Percentiles rank a stretch among this genome's conserved stretches.
Conservation (phyloP, 2,797 vertebrate species). For the Tarsius wallacei region DNA sequence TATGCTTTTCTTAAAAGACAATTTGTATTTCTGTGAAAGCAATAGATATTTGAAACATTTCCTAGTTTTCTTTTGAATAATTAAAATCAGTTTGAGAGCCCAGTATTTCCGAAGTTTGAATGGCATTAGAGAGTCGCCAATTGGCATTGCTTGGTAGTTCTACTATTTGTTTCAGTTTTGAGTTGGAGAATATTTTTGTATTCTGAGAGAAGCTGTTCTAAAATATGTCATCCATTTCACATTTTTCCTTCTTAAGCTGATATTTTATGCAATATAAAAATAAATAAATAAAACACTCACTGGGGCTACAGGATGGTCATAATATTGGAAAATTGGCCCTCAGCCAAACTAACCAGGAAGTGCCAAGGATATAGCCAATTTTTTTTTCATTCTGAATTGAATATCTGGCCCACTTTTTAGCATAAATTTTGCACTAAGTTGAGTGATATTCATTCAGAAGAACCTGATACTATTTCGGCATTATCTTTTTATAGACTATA, state of each 20-base stretch:
- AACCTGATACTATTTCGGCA: conserved; percentile 80
- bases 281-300: conserved; percentile 87
- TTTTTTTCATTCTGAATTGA: conserved; percentile 87
- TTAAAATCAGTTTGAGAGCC: conserved; percentile 87
- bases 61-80: conserved; percentile 88
- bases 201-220: conserved; percentile 88
- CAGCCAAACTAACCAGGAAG: conserved; percentile 81
- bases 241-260: conserved; percentile 85
- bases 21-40: conserved; percentile 85
- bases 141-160: conserved; percentile 83
- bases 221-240: conserved; percentile 88
- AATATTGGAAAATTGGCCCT: conserved; percentile 80
- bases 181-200: conserved; percentile 88
- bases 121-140: conserved; percentile 87
- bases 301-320: conserved; percentile 84
- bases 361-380: conserved; percentile 81
- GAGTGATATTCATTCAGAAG: conserved; percentile 86
- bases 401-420: conserved; percentile 86
- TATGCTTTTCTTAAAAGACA: conserved; percentile 82
- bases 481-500: conserved; percentile 82
- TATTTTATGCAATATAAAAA: conserved; percentile 87
- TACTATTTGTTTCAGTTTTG: conserved; percentile 88
- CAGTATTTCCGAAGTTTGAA: conserved; percentile 87
- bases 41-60: conserved; percentile 87
- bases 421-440: conserved; percentile 82